A percentile compares a stretch with the other conserved stretches of the same genome.
Conservation (phyloP, 1,140 invertebrate genomes). For the Microplitis demolitor region DNA sequence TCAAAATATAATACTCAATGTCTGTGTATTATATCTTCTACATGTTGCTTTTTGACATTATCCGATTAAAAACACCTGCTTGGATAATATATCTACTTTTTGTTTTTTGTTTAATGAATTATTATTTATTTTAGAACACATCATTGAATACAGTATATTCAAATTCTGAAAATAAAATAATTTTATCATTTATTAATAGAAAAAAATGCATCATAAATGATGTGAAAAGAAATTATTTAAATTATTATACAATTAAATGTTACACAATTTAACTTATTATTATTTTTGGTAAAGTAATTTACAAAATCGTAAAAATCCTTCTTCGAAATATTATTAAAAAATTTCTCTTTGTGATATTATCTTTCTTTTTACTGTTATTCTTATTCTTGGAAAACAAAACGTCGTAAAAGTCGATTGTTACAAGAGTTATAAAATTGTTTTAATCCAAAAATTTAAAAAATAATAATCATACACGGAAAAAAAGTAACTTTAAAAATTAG, state of each 20-base stretch:
- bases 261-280: neutral
- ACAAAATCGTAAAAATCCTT: slow-evolving; percentile 1
- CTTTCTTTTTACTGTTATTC: neutral
- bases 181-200: too few species aligned
- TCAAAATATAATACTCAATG: neutral
- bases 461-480: neutral
- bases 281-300: neutral
- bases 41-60: neutral
- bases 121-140: neutral
- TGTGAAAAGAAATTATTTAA: too few species aligned
- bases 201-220: too few species aligned
- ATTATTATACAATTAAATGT: neutral
- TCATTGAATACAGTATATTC: neutral
- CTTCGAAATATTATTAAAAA: neutral
- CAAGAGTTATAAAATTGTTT: neutral
- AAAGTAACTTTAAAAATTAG: neutral
- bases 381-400: neutral
- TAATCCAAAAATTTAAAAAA: neutral
- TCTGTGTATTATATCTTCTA: neutral
- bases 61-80: neutral
- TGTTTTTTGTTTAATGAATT: neutral
- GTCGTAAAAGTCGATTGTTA: neutral
- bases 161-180: too few species aligned
- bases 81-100: neutral
- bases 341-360: neutral